Base-by-base conservation (phyloP, 2,797 vertebrate genomes). In the Molothrus aeneus region DNA sequence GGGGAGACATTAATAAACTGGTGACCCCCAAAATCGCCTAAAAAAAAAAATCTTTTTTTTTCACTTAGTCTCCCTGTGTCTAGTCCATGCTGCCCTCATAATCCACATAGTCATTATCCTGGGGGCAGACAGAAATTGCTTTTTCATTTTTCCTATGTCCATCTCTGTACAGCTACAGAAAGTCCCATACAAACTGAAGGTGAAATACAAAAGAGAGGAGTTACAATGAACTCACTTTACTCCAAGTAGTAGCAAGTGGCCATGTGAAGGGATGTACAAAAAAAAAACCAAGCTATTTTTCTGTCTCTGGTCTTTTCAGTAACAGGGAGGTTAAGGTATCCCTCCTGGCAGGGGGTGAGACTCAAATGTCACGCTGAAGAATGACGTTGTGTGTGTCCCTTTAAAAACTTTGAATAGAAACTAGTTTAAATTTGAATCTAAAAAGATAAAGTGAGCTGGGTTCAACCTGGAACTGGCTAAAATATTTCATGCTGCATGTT, bases 371-470 rank as follows among this genome's bases (percentile, higher is more conserved):
- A 40, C 1, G 2, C 86, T 93, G 75, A 94, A 90, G 86, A 83
- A 81, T 51, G 60, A 91, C 1, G 11, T 50, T 71, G 66, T 70
- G 45, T 68, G 60, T 68, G 56, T 87, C 50, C 75, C 93, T 93
- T 89, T 92, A 93, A 96, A 80, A 94, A 53, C 64, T 80, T 73
- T 71, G 78, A 93, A 86, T 36, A 83, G 84, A 61, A 89, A 81
- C 50, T 60, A 53, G 75, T 71, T 92, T 86, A 91, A 93, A 93
- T 93, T 89, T 91, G 34, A 94, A 93, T 92, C 60, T 92, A 83
- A 94, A 93, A 90, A 79, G 86, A 72, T 88, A 77, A 92, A 95
- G 57, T 82, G 57, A 95, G 40, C 21, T 47, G 63, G 8, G 60
- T 93, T 90, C 72, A 78, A 82, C 68, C 68, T 75, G 45, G 45